A percentile compares a stretch with the other conserved stretches of the same genome.
Evolutionary conservation across 2,888 invertebrate genomes (phyloP).

Genomic region (Ochlodes sylvanus): DNA sequence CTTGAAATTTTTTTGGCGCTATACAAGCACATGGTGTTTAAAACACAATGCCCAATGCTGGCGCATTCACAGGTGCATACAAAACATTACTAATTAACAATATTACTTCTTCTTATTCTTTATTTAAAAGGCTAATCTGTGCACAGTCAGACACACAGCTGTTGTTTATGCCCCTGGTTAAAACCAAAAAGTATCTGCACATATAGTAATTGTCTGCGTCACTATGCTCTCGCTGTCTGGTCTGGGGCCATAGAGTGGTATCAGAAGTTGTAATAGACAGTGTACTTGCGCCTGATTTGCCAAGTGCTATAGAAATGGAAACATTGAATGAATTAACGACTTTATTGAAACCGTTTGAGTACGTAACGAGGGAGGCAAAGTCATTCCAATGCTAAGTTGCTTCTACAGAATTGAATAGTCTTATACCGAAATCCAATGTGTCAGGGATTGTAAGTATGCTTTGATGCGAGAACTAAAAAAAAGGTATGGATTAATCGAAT

Average conservation of each 20-base stretch:
- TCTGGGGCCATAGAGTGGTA: too few species aligned
- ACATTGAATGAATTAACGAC: conserved; percentile 39
- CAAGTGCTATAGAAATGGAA: conserved; percentile 45
- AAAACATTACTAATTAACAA: too few species aligned
- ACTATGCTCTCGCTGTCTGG: too few species aligned
- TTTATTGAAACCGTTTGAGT: conserved; percentile 3
- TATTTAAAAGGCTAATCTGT: too few species aligned
- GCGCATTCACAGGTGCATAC: too few species aligned
- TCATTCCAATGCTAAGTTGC: conserved; percentile 52
- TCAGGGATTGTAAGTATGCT: conserved; percentile 46
- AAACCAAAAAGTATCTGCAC: too few species aligned
- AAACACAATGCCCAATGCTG: too few species aligned
- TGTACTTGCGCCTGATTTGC: conserved; percentile 45
- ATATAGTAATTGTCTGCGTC: too few species aligned
- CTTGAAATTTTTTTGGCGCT: too few species aligned
- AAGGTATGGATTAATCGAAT: conserved; percentile 49
- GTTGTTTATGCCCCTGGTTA: too few species aligned
- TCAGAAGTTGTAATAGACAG: conserved; percentile 48
- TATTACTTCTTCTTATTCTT: conserved; percentile 19
- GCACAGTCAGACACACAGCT: too few species aligned
- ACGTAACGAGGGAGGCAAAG: conserved; percentile 51
- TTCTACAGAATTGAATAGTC: conserved; percentile 48
- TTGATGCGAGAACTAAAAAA: conserved; percentile 48
- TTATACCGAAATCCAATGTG: conserved; percentile 41
- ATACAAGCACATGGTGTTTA: too few species aligned